Percentiles rank a stretch among this genome's conserved stretches.
These are phyloP conservation scores for Coreoperca whiteheadi DNA, from an alignment of 2,113 vertebrate species.

Conservation along the genomic window DNA sequence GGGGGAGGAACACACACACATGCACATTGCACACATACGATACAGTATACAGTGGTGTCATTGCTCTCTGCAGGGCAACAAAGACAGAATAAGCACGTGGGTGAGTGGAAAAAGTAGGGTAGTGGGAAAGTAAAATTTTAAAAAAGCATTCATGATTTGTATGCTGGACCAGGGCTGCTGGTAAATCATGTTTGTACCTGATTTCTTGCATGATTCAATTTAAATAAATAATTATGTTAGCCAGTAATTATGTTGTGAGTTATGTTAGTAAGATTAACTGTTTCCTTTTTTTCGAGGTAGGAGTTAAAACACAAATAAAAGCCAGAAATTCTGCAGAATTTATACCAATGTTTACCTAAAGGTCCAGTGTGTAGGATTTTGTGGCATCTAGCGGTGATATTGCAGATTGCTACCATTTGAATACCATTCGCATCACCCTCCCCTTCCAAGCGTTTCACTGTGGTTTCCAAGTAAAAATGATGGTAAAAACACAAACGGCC, in stretches of 20 bases:
- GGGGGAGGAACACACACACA: constrained; percentile 17
- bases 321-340: neutral
- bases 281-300: too few species aligned
- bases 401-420: too few species aligned
- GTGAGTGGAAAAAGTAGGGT: constrained; percentile 23
- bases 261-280: too few species aligned
- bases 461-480: too few species aligned
- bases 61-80: constrained; percentile 27
- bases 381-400: too few species aligned
- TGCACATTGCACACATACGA: neutral
- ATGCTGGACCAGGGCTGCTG: neutral
- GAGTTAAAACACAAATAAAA: neutral
- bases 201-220: neutral
- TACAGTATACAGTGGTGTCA: neutral
- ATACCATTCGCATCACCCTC: too few species aligned
- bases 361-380: too few species aligned
- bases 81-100: constrained; percentile 6
- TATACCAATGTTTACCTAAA: neutral
- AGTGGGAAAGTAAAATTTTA: neutral
- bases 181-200: neutral
- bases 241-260: too few species aligned
- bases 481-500: too few species aligned
- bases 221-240: neutral
- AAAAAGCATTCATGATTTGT: neutral
- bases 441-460: too few species aligned